phyloP scores from a whole-genome alignment of 2,888 invertebrate genomes.

The Tenthredo livida region DNA sequence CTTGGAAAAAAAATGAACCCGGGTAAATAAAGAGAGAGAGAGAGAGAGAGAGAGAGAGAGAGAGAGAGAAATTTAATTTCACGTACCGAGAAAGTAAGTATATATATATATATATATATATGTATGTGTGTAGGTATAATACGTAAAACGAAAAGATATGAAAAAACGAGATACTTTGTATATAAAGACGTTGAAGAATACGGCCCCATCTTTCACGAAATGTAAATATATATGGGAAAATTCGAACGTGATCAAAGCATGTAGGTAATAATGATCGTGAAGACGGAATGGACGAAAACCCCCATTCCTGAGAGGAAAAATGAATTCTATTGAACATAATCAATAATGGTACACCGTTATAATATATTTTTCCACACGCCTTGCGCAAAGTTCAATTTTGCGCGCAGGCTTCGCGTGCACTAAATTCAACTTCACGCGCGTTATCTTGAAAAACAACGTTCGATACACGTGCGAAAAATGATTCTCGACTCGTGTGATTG shows the following conservation, averaged over 20 bases:
- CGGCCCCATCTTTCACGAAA: neutral
- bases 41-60: neutral
- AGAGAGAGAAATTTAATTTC: slow-evolving; percentile 10
- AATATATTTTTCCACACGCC: too few species aligned
- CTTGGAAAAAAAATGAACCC: neutral
- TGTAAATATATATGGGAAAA: neutral
- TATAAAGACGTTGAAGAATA: neutral
- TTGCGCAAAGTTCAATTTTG: too few species aligned
- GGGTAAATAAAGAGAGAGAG: neutral
- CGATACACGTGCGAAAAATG: too few species aligned
- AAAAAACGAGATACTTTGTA: neutral
- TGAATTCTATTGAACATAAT: neutral
- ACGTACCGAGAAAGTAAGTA: neutral
- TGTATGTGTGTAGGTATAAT: neutral
- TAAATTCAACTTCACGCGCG: too few species aligned
- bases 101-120: neutral
- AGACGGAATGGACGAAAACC: neutral
- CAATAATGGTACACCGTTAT: neutral
- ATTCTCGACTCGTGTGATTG: too few species aligned
- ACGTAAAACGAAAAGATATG: neutral
- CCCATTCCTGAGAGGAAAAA: neutral
- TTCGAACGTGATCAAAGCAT: slow-evolving; percentile 16
- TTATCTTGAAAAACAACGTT: too few species aligned
- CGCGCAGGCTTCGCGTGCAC: too few species aligned
- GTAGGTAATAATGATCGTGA: neutral